Conservation (phyloP, 2,113 vertebrate genomes). For the Dolichotis patagonum region DNA sequence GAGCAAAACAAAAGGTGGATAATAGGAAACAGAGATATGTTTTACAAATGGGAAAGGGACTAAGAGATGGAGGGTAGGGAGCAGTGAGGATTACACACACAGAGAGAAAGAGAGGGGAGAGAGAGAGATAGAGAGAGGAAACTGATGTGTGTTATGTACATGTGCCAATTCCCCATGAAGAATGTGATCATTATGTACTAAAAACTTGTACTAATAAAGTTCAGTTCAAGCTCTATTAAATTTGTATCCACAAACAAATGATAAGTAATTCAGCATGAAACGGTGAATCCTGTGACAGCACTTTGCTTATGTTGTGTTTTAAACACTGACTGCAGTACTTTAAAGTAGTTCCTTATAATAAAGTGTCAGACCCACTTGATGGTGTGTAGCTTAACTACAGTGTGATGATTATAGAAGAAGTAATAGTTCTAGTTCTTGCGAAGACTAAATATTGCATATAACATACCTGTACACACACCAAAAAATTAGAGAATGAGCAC, state of each 20-base stretch:
- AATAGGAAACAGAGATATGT: not conserved
- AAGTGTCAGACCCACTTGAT: not conserved
- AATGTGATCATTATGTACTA: not conserved
- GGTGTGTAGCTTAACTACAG: not conserved
- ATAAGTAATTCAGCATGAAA: not conserved
- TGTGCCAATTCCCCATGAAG: not conserved
- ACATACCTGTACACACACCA: not conserved
- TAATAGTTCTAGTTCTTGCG: not conserved
- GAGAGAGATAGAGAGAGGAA: not conserved
- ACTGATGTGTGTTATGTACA: not conserved
- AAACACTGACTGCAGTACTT: not conserved
- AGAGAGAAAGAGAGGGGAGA: not conserved
- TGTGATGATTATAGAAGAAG: not conserved
- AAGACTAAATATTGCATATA: not conserved
- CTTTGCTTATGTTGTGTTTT: not conserved
- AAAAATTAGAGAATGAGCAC: not conserved
- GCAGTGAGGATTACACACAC: not conserved
- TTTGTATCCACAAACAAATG: not conserved
- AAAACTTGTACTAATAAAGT: not conserved
- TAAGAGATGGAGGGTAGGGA: not conserved
- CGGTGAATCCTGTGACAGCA: no score
- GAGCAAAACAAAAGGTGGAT: not conserved
- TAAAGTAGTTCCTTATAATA: slow-evolving; percentile 12
- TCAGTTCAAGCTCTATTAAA: not conserved
- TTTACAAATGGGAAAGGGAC: not conserved